A percentile compares a stretch with the other conserved stretches of the same genome.
Conservation (phyloP, 1,140 invertebrate genomes). For the Drosophila melanica region DNA sequence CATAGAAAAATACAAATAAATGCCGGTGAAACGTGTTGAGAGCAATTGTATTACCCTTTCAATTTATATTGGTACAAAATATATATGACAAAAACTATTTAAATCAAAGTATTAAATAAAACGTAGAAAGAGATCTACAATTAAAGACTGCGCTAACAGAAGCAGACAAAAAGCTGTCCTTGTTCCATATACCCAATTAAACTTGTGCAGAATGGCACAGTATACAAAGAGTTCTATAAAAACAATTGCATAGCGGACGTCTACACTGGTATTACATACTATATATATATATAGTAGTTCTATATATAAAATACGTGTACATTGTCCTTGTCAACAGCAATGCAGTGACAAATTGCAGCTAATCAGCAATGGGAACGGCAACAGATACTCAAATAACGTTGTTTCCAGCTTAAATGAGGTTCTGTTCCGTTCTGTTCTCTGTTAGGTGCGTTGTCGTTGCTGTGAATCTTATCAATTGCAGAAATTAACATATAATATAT, state of each 20-base stretch:
- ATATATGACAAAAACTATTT: too few species aligned
- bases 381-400: constrained; percentile 23
- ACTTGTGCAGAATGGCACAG: neutral
- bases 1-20: too few species aligned
- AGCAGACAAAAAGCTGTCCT: neutral
- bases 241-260: neutral
- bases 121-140: neutral
- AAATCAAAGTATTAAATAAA: neutral
- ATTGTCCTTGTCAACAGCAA: constrained; percentile 69
- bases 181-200: neutral
- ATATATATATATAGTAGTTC: constrained; percentile 18
- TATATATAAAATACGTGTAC: constrained; percentile 30
- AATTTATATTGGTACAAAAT: neutral
- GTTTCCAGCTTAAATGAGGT: constrained; percentile 22
- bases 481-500: constrained; percentile 60
- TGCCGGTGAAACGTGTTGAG: too few species aligned
- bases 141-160: too few species aligned
- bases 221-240: constrained; percentile 15
- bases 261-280: constrained; percentile 12
- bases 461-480: constrained; percentile 71
- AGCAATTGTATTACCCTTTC: neutral
- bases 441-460: constrained; percentile 44
- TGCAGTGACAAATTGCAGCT: constrained; percentile 71
- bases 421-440: constrained; percentile 33
- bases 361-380: constrained; percentile 51